These are phyloP conservation scores for Acrossocheilus wenchowensis DNA, from an alignment of 2,797 vertebrate genomes.

Conservation along the genomic window DNA sequence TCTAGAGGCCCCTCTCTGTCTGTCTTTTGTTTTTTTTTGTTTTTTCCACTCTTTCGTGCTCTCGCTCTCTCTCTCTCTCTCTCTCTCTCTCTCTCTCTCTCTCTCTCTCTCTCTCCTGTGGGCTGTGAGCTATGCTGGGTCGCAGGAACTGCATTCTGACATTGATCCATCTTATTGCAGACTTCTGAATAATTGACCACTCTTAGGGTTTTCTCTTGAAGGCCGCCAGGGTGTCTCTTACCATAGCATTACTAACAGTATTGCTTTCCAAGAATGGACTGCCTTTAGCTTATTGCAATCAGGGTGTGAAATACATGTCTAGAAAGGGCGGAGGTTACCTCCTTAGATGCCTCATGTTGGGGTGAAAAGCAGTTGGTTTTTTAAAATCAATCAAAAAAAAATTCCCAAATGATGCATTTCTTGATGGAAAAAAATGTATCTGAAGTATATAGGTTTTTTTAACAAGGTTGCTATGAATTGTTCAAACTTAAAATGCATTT, in stretches of 20 bases:
- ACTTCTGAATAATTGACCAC: conserved; percentile 57
- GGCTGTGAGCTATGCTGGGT: conserved; percentile 49
- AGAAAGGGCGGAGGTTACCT: not conserved
- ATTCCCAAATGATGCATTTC: not conserved
- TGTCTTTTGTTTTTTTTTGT: conserved; percentile 5
- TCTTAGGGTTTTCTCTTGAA: conserved; percentile 24
- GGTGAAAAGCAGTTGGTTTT: not conserved
- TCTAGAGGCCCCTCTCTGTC: conserved; percentile 50
- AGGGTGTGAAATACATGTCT: not conserved
- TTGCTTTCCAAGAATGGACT: conserved; percentile 35
- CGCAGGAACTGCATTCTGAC: conserved; percentile 51
- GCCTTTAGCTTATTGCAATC: conserved; percentile 29
- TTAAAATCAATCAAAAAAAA: not conserved
- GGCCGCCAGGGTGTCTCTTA: conserved; percentile 47
- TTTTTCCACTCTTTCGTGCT: not conserved
- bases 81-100: not conserved
- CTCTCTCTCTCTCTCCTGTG: conserved; percentile 11
- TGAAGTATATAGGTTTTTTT: not conserved
- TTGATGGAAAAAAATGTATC: not conserved
- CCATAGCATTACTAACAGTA: conserved; percentile 39
- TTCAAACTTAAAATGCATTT: not conserved
- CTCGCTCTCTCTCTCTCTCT: not conserved
- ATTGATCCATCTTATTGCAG: conserved; percentile 53
- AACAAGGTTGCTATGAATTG: not conserved
- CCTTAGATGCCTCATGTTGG: not conserved